These are phyloP conservation scores for Sussaba pulchella DNA, from an alignment of 2,888 invertebrate species.

Conservation along the genomic window DNA sequence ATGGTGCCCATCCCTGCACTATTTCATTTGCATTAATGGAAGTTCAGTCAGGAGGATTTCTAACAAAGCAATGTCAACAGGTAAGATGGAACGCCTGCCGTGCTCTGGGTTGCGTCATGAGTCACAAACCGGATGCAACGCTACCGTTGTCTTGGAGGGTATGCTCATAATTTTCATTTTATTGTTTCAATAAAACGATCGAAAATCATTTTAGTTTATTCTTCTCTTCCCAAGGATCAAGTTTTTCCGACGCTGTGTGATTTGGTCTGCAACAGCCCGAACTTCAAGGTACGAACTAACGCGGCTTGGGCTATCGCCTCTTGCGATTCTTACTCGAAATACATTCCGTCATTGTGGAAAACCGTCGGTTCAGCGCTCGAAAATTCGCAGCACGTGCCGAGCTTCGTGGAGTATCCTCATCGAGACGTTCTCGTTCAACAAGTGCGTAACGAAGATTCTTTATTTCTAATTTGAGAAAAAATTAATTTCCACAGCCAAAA, in stretches of 20 bases:
- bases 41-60: too few species aligned
- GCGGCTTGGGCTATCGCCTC: slow-evolving; percentile 91
- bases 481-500: too few species aligned
- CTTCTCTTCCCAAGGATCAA: slow-evolving; percentile 86
- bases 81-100: slow-evolving; percentile 97
- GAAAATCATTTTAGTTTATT: too few species aligned
- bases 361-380: slow-evolving; percentile 91
- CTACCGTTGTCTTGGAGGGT: slow-evolving; percentile 84
- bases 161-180: slow-evolving; percentile 70
- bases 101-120: slow-evolving; percentile 92
- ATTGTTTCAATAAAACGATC: too few species aligned
- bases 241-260: slow-evolving; percentile 89
- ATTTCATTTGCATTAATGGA: too few species aligned
- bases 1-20: too few species aligned
- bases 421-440: slow-evolving; percentile 94
- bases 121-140: slow-evolving; percentile 83
- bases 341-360: slow-evolving; percentile 89
- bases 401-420: slow-evolving; percentile 94
- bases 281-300: slow-evolving; percentile 96
- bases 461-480: slow-evolving; percentile 13
- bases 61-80: too few species aligned
- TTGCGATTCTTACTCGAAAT: slow-evolving; percentile 87
- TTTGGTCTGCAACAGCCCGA: slow-evolving; percentile 90
- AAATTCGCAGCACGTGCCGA: slow-evolving; percentile 91
- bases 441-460: slow-evolving; percentile 82